phyloP scores from a whole-genome alignment of 2,797 vertebrate species.

The Malacoraja senta region DNA sequence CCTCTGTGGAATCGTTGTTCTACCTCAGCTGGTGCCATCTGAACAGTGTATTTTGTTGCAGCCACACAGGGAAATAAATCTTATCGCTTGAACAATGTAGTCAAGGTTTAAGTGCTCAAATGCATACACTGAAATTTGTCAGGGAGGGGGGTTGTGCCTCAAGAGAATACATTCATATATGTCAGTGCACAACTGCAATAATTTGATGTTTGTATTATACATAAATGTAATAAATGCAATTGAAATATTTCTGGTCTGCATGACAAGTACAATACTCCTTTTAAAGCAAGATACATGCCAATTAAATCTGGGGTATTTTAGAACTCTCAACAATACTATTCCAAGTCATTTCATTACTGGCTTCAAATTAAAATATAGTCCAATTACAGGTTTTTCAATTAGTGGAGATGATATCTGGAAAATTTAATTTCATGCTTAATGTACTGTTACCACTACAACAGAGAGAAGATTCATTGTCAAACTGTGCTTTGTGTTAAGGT shows the following conservation, averaged over 20 bases:
- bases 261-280: neutral
- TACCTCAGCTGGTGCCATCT: conserved; percentile 8
- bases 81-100: neutral
- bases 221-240: neutral
- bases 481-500: neutral
- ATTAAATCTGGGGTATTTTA: neutral
- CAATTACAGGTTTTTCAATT: neutral
- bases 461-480: neutral
- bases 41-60: neutral
- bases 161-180: neutral
- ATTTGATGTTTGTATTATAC: neutral
- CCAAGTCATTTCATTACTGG: too few relatives aligned
- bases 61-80: neutral
- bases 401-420: neutral
- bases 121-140: neutral
- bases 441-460: neutral
- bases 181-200: neutral
- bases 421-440: neutral
- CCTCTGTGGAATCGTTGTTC: conserved; percentile 1
- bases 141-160: neutral
- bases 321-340: neutral
- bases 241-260: neutral
- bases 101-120: neutral
- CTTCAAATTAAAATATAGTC: neutral
- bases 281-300: neutral